These are phyloP conservation scores for Grapholita molesta DNA, from an alignment of 1,140 invertebrate genomes.

Conservation along the genomic window DNA sequence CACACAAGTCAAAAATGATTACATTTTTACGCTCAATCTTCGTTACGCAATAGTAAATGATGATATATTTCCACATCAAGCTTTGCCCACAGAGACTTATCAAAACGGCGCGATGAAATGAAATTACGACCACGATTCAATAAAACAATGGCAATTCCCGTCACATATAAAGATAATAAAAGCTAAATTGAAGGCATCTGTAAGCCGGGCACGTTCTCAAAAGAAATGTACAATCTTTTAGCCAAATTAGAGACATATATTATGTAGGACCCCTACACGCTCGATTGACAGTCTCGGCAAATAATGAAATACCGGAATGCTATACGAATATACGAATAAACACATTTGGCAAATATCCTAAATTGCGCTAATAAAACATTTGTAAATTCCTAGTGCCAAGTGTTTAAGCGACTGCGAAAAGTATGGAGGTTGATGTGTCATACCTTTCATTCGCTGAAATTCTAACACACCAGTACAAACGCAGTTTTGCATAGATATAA, in stretches of 20 bases:
- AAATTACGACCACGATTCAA: background rate
- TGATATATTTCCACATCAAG: background rate
- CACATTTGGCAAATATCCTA: background rate
- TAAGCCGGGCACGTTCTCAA: background rate
- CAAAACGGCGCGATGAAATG: background rate
- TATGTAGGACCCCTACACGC: background rate
- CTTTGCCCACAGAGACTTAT: background rate
- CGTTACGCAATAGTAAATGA: background rate
- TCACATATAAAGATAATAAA: conserved; percentile 1
- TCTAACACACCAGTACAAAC: too few species aligned
- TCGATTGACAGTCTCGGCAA: background rate
- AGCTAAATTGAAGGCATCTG: background rate
- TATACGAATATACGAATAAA: background rate
- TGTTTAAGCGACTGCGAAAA: too few species aligned
- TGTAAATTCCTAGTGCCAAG: too few species aligned
- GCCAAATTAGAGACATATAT: conserved; percentile 8
- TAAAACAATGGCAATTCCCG: background rate
- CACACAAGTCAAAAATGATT: too few species aligned
- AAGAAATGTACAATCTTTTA: conserved; percentile 14
- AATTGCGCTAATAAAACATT: background rate
- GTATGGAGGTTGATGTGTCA: too few species aligned
- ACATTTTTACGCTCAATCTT: background rate
- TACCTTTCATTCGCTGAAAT: too few species aligned
- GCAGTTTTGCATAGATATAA: too few species aligned
- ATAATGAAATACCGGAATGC: background rate